These are phyloP conservation scores for Cynodonichthys magdalenae DNA, from an alignment of 2,797 vertebrate genomes.

Conservation along the genomic window DNA sequence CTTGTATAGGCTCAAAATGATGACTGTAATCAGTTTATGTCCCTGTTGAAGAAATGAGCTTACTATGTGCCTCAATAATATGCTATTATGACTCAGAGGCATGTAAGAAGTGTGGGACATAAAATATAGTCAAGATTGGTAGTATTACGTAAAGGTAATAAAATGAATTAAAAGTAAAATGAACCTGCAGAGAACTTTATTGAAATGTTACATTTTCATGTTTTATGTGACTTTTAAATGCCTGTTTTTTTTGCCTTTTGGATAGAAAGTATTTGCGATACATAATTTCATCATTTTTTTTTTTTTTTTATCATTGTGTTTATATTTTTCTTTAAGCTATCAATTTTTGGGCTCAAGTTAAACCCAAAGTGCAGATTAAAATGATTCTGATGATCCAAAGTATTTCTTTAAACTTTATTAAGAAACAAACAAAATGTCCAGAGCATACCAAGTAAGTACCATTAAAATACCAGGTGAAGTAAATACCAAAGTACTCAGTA, in stretches of 20 bases:
- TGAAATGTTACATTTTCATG: not conserved
- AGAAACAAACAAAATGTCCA: too few species aligned
- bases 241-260: not conserved
- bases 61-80: slow-evolving; percentile 46
- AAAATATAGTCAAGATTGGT: not conserved
- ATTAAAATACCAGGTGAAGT: too few species aligned
- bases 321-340: slow-evolving; percentile 5
- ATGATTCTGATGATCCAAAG: too few species aligned
- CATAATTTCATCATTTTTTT: not conserved
- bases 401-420: too few species aligned
- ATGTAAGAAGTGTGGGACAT: slow-evolving; percentile 5
- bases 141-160: slow-evolving; percentile 20
- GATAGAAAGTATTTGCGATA: not conserved
- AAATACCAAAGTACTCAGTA: too few species aligned
- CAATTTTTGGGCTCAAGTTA: too few species aligned
- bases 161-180: slow-evolving; percentile 1
- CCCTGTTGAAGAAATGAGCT: slow-evolving; percentile 38
- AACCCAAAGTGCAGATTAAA: too few species aligned
- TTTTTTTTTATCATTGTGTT: not conserved
- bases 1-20: slow-evolving; percentile 15
- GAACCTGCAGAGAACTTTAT: not conserved
- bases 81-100: slow-evolving; percentile 29
- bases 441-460: too few species aligned
- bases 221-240: not conserved
- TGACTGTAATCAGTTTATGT: slow-evolving; percentile 32